A percentile compares a stretch with the other conserved stretches of the same genome.
Evolutionary conservation across 2,113 vertebrate species (phyloP).

Genomic region (Ophthalmolycus amberensis): DNA sequence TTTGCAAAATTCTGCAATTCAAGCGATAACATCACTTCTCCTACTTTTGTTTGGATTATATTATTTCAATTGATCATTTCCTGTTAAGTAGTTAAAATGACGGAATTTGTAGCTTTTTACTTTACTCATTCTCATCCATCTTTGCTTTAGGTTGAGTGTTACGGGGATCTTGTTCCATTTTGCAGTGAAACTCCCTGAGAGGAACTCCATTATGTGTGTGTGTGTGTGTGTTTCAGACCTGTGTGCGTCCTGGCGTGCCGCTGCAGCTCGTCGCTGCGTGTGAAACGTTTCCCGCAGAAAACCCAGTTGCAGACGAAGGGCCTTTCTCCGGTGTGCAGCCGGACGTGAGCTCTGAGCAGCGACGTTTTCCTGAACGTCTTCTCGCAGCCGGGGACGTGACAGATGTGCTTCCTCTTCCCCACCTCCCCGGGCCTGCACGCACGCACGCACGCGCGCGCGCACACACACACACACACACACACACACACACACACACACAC

Average conservation of each 20-base stretch:
- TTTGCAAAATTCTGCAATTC: too few relatives aligned
- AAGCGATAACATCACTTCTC: neutral
- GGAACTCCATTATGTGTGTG: neutral
- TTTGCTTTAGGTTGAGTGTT: neutral
- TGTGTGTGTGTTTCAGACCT: constrained; percentile 77
- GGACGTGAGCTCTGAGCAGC: constrained; percentile 93
- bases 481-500: neutral
- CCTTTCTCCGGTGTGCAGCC: constrained; percentile 94
- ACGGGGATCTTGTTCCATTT: too few relatives aligned
- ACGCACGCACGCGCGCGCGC: neutral
- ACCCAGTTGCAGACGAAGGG: constrained; percentile 98
- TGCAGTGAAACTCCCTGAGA: neutral
- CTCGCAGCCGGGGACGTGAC: constrained; percentile 94
- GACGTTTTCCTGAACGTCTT: constrained; percentile 97
- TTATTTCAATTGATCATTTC: neutral
- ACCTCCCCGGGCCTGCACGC: constrained; percentile 88
- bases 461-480: neutral
- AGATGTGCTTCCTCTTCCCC: constrained; percentile 97
- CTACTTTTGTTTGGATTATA: neutral
- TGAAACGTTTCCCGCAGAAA: constrained; percentile 96
- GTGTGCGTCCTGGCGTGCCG: constrained; percentile 95
- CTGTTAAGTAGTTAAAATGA: neutral
- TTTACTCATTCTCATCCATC: neutral
- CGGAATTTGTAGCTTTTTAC: neutral
- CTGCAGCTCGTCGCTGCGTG: constrained; percentile 95